Evolutionary conservation across 2,797 vertebrate species (phyloP).

Genomic region (Anabas testudineus): DNA sequence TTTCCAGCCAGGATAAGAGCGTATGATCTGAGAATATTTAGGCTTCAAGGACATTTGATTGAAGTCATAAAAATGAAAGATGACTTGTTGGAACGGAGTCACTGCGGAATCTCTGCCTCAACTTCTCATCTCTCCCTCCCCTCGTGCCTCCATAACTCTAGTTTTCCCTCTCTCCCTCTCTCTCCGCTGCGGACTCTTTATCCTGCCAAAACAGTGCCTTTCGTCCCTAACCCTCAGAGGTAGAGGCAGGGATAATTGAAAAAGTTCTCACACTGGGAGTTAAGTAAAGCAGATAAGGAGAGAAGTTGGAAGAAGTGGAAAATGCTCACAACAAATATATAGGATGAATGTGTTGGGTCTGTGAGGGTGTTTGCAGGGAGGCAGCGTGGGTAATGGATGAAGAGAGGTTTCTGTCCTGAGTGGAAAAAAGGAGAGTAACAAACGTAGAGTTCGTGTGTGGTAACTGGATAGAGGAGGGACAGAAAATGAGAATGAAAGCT

Average conservation of each 20-base stretch:
- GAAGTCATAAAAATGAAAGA: constrained; percentile 83
- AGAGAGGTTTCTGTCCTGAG: constrained; percentile 35
- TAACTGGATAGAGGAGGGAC: constrained; percentile 12
- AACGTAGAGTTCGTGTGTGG: constrained; percentile 57
- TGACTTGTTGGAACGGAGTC: constrained; percentile 78
- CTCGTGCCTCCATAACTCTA: constrained; percentile 6
- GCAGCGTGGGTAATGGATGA: constrained; percentile 25
- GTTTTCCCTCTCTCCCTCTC: constrained; percentile 16
- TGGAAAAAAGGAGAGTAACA: constrained; percentile 22
- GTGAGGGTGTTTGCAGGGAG: constrained; percentile 35
- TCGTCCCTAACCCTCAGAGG: constrained; percentile 71
- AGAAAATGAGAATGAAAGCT: constrained; percentile 53
- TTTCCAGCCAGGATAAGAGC: constrained; percentile 53
- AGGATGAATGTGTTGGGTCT: constrained; percentile 46
- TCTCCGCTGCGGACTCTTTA: constrained; percentile 73
- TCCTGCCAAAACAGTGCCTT: constrained; percentile 75
- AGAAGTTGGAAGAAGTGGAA: constrained; percentile 41
- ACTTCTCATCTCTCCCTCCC: constrained; percentile 52
- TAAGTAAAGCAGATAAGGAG: constrained; percentile 74
- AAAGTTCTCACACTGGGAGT: constrained; percentile 74
- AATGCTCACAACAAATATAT: constrained; percentile 58
- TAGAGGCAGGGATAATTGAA: constrained; percentile 75
- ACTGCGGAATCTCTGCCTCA: constrained; percentile 76
- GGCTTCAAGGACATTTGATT: constrained; percentile 82
- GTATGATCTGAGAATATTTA: constrained; percentile 69